These are phyloP conservation scores for Drosophila parabipectinata DNA, from an alignment of 1,140 invertebrate species.

Conservation along the genomic window DNA sequence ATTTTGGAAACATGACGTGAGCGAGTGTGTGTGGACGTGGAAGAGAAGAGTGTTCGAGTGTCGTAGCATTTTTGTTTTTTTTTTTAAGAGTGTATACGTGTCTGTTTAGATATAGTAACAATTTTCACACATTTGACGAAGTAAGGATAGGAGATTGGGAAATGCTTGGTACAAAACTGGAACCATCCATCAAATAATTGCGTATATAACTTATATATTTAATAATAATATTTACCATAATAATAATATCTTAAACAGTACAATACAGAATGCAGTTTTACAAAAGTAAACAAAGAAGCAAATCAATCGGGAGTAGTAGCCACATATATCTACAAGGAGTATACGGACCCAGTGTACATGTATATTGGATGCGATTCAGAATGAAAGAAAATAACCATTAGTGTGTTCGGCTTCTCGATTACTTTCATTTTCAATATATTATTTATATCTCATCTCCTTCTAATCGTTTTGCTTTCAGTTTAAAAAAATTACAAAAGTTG, in stretches of 20 bases:
- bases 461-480: constrained; percentile 31
- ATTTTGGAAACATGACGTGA: constrained; percentile 46
- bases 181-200: constrained; percentile 59
- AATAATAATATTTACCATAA: constrained; percentile 68
- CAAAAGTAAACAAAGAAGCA: constrained; percentile 34
- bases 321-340: constrained; percentile 4
- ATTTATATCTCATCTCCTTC: constrained; percentile 7
- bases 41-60: constrained; percentile 20
- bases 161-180: constrained; percentile 45
- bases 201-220: constrained; percentile 78
- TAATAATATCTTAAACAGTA: constrained; percentile 76
- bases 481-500: constrained; percentile 60
- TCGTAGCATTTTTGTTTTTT: neutral
- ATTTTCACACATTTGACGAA: constrained; percentile 26
- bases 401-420: constrained; percentile 3
- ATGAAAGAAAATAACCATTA: constrained; percentile 32
- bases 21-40: constrained; percentile 16
- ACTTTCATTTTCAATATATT: constrained; percentile 14
- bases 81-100: constrained; percentile 2
- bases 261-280: constrained; percentile 74
- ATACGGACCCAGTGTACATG: constrained; percentile 22
- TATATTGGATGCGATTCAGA: constrained; percentile 51
- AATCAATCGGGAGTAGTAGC: constrained; percentile 45
- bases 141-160: constrained; percentile 4
- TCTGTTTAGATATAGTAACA: constrained; percentile 40